Evolutionary conservation across 2,888 invertebrate genomes (phyloP), one percentile per base, ranked within the genome.

Genomic region (Nomada hirtipes): DNA sequence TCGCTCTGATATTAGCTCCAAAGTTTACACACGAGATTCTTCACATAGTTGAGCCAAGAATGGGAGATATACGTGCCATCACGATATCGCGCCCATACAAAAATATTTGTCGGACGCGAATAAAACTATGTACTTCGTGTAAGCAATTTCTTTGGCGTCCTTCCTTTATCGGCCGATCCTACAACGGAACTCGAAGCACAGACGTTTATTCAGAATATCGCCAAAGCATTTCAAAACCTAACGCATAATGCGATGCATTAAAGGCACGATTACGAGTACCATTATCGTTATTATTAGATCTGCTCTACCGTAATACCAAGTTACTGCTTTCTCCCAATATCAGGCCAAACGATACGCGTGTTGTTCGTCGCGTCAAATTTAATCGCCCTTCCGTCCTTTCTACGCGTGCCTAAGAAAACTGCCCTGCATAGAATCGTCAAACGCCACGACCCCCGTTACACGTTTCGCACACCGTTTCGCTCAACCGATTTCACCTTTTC

Each of bases 141-240:
- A 55, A 63, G 68, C 55, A 75, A 75, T 68, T 75, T 63, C 68
- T 68, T 55, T 42, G 47, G 23, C 57, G 72, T 80, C 57, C 78
- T 68, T 13, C 72, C 47, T 64, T 68, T 68, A 65, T 29, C 63
- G 65, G 26, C 63, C 68, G 72, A 61, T 23, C 47, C 44, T 52
- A 53, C 78, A 72, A 80, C 72, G 80, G 52, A 80, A 78, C 52
- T 44, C 55, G 80, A 60, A 57, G 78, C 67, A 72, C 68, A 36
- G 36, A 52, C 52, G 53, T 72, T 80, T 72, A 68, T 9, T 36
- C 7, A 36, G 36, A 36, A 36, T 7, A 36, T 36, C 4, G 36
- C 29, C 7, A 36, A 36, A 36, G 36, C 7, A 36, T 7, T 36
- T 36, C 36, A 4, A 7, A 36, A 0, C 36, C 36, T 7, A 36